phyloP scores from a whole-genome alignment of 2,888 invertebrate species.

The Galeruca laticollis region DNA sequence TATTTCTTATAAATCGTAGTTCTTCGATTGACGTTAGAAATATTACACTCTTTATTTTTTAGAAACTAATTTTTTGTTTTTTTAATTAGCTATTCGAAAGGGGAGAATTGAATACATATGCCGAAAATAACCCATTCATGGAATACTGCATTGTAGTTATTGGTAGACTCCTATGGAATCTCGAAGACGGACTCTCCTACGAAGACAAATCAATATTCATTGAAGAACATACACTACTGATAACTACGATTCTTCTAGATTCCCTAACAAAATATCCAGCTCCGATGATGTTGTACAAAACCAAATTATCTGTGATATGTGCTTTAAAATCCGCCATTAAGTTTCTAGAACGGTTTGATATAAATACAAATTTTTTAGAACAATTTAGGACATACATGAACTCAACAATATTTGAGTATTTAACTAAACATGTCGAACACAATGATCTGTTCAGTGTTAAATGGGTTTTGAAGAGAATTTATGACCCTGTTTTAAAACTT shows the following conservation, averaged over 20 bases:
- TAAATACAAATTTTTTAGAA: slow-evolving; percentile 49
- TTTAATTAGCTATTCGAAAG: slow-evolving; percentile 72
- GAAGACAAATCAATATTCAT: slow-evolving; percentile 59
- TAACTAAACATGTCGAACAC: slow-evolving; percentile 51
- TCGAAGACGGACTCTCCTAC: slow-evolving; percentile 56
- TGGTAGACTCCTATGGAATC: slow-evolving; percentile 52
- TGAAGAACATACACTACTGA: slow-evolving; percentile 59
- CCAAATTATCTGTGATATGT: slow-evolving; percentile 57
- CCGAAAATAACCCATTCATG: slow-evolving; percentile 66
- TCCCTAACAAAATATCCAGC: slow-evolving; percentile 52
- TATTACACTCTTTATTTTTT: not conserved
- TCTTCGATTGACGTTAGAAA: too few species aligned
- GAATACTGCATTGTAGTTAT: slow-evolving; percentile 48
- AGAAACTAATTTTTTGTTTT: slow-evolving; percentile 9
- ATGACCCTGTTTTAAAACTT: slow-evolving; percentile 49
- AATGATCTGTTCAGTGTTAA: slow-evolving; percentile 54
- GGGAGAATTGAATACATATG: slow-evolving; percentile 72
- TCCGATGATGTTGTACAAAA: slow-evolving; percentile 55
- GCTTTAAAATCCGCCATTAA: slow-evolving; percentile 53
- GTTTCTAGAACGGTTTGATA: slow-evolving; percentile 51
- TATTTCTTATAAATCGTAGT: too few species aligned
- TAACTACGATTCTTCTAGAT: slow-evolving; percentile 57
- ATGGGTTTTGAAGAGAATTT: slow-evolving; percentile 51
- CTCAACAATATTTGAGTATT: slow-evolving; percentile 50
- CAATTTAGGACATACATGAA: slow-evolving; percentile 51